Base-by-base conservation (phyloP, 2,113 vertebrate genomes). In the Tringa solitaria region DNA sequence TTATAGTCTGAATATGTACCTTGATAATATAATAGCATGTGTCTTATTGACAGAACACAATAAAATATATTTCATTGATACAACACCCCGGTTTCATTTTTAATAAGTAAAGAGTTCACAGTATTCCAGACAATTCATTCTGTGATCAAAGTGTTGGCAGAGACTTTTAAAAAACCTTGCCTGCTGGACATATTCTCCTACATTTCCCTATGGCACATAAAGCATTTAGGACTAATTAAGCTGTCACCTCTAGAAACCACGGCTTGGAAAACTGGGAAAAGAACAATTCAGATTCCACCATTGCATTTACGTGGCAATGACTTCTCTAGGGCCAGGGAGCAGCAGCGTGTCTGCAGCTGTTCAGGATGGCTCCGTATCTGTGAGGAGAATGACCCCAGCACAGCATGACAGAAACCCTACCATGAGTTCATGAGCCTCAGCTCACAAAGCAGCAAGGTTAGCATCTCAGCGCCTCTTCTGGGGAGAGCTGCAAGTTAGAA, bases 1-100 rank as follows among this genome's bases (percentile, higher is more conserved):
- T 97, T 86, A 17, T 84, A 96, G 84, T 97, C 95, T 96, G 93
- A 96, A 93, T 92, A 91, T 87, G 96, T 90, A 93, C 96, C 93
- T 96, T 87, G 93, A 96, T 96, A 97, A 98, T 98, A 96, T 95
- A 96, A 97, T 94, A 87, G 63, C 93, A 76, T 96, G 96, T 86
- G 95, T 95, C 75, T 94, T 92, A 92, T 89, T 95, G 89, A 89
- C 80, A 85, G 86, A 91, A 69, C 81, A 89, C 70, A 97, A 95
- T 97, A 94, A 96, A 97, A 90, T 96, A 83, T 39, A 89, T 87
- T 93, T 90, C 95, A 94, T 93, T 96, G 91, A 94, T 94, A 92
- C 63, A 86, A 84, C 67, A 96, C 92, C 91, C 90, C 79, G 78
- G 93, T 93, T 87, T 93, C 91, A 84, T 89, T 97, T 89, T 96